Base-by-base conservation (phyloP, 2,888 invertebrate species). In the Volucella zonaria region DNA sequence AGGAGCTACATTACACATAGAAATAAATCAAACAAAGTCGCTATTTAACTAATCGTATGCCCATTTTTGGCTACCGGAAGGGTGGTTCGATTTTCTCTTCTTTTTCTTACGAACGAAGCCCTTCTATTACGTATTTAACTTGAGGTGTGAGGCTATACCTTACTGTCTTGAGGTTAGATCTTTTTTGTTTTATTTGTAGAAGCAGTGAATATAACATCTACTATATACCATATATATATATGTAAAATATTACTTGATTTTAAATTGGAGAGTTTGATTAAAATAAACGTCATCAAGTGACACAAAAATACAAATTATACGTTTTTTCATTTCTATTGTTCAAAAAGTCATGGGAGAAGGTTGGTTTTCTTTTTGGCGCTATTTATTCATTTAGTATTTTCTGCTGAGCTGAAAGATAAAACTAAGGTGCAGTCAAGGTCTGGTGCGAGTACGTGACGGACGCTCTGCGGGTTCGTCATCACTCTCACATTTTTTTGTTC, bases 201-300 rank as follows among this genome's bases (percentile, higher is more conserved):
- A 23, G 8, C 58, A 59, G 66, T 75, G 75, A 75, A 67, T 59
- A 18, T 45, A 6, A 59, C 11, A 59, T 54, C 11, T 45, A 58
- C 12, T n/a, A 15, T 52, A 47, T 52, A 61, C 23, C 15, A 2
- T 64, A 59, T 59, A 51, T 9, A 59, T n/a, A 42, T 54, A 31
- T 82, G 56, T 78, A 82, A 67, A 61, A 54, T 78, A 67, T 43
- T 49, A 80, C 67, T 74, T 54, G 67, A 58, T 73, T 74, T 56
- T 51, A 62, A 40, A 31, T 31, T 81, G 70, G 51, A 76, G 66
- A 82, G 49, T 31, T 81, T 76, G 42, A 82, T 47, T 78, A 14
- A 82, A 82, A 82, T 77, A 82, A 82, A 82, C 14, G 82, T 82
- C 81, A 45, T 58, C 10, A 59, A 73, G 61, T 73, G 82, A 73